Base-by-base conservation (phyloP, 2,888 invertebrate genomes). In the Capitulum mitella region DNA sequence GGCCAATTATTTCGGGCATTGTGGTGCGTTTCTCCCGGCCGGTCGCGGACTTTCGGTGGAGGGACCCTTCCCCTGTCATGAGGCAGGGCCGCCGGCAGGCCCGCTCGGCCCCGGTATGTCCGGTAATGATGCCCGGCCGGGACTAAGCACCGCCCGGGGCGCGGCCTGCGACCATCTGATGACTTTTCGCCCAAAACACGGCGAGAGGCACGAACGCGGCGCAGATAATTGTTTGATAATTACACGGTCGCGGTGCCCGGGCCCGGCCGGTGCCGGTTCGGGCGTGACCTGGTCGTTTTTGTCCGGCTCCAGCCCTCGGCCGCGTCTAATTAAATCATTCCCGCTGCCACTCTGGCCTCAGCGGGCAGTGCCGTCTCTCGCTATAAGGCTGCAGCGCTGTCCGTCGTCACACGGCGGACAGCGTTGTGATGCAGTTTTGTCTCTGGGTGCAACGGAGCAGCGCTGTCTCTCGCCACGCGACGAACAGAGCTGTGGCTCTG, bases 131-230 rank as follows among this genome's bases (percentile, higher is more conserved):
- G 32, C 61, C 32, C 16, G n/a, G 14, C 3, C 16, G 3, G 12
- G 61, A 1, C 29, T 16, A 14, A 61, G 14, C 29, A 16, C 14
- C 61, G 61, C 61, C 32, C 14, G 12, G 8, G 61, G 61, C 58
- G 32, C 10, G 6, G 54, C 3, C 22, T n/a, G 22, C 26, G 22
- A 8, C 61, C 61, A 61, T 61, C 61, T 61, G 61, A 61, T 61
- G 61, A 61, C 61, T 61, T 61, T n/a, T 61, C 61, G 32, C 61
- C 61, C 61, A 61, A 61, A 61, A 61, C 61, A 61, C 61, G 32
- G 61, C 54, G n/a, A 10, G 32, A 51, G 32, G n/a, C 61, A 14
- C 32, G 61, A 29, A 32, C 61, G 3, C 14, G 61, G 61, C 16
- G 61, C 3, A n/a, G 32, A 61, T 61, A 61, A 61, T 61, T 61